phyloP scores from a whole-genome alignment of 2,797 vertebrate species.

The Phyllotis vaccarum region DNA sequence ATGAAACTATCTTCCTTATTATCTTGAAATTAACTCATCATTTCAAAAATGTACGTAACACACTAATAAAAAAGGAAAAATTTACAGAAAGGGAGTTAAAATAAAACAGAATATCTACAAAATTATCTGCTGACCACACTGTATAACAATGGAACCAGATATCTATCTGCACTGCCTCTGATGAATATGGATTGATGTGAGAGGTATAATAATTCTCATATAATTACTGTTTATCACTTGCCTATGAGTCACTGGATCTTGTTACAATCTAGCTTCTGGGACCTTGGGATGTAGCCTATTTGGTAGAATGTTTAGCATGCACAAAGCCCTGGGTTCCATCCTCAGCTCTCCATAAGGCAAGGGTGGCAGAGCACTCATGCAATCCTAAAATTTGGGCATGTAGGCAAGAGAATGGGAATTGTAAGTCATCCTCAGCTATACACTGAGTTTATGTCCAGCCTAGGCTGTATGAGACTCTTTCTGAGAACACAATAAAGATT shows the following conservation, averaged over 20 bases:
- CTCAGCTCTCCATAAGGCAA: neutral
- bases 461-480: neutral
- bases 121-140: neutral
- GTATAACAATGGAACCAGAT: neutral
- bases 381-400: neutral
- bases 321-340: too few species aligned
- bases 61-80: constrained; percentile 16
- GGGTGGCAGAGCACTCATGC: neutral
- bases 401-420: neutral
- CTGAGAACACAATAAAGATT: neutral
- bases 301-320: neutral
- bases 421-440: neutral
- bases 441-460: neutral
- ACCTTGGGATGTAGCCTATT: neutral
- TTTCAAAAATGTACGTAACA: neutral
- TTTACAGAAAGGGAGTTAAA: neutral
- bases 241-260: neutral
- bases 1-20: neutral
- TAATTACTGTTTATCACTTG: constrained; percentile 1
- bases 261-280: neutral
- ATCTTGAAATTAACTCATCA: neutral
- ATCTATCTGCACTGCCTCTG: neutral
- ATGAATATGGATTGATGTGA: neutral
- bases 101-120: neutral
- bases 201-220: neutral